Conservation (phyloP, 2,113 vertebrate species). For the Daboia siamensis region DNA sequence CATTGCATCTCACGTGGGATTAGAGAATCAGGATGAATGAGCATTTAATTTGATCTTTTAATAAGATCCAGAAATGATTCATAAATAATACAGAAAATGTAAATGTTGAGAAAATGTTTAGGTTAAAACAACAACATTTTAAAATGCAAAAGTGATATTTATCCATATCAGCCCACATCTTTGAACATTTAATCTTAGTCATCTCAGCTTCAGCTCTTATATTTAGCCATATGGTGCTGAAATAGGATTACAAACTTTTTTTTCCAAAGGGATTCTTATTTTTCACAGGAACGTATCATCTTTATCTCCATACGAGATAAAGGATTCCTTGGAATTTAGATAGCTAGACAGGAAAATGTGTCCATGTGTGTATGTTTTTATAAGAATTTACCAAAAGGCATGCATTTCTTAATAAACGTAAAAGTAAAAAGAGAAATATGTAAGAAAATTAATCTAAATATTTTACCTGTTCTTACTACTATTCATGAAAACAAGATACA, state of each 20-base stretch:
- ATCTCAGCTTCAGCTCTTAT: background rate
- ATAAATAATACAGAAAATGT: background rate
- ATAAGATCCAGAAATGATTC: background rate
- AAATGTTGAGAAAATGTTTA: background rate
- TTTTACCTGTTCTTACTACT: background rate
- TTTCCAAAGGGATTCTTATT: background rate
- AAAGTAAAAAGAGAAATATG: background rate
- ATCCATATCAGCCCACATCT: background rate
- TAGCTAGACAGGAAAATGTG: background rate
- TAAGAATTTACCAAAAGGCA: background rate
- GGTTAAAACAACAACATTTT: background rate
- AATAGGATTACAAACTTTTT: background rate
- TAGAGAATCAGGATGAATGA: background rate
- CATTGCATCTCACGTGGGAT: background rate
- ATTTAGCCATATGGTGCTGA: background rate
- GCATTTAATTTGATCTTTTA: background rate
- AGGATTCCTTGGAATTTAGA: background rate
- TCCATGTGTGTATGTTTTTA: background rate
- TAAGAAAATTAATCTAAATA: background rate
- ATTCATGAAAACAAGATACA: background rate
- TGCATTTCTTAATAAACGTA: background rate
- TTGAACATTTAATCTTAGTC: background rate
- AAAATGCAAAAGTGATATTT: background rate
- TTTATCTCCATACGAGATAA: background rate
- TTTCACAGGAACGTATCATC: background rate